These are phyloP conservation scores for Genyomyrus donnyi DNA, from an alignment of 2,113 vertebrate species.

Conservation along the genomic window DNA sequence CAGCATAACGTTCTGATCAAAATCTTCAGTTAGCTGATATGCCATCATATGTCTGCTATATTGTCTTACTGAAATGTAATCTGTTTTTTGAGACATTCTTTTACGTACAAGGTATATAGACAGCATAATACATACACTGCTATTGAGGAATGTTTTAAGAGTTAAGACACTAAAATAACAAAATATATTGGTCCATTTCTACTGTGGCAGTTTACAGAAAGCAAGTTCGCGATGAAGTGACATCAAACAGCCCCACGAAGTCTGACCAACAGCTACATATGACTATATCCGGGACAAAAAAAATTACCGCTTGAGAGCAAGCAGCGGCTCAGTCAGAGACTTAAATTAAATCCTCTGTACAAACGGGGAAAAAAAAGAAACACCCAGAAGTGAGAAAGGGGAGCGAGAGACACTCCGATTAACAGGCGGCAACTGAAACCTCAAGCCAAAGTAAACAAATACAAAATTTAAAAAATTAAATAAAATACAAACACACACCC, in stretches of 20 bases:
- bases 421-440: conserved; percentile 64
- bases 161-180: conserved; percentile 68
- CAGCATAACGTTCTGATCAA: neutral
- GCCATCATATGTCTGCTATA: conserved; percentile 24
- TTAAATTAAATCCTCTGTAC: conserved; percentile 39
- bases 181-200: conserved; percentile 66
- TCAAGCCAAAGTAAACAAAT: conserved; percentile 65
- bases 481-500: conserved; percentile 58
- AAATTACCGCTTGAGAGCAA: conserved; percentile 24
- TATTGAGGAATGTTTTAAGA: conserved; percentile 73
- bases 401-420: conserved; percentile 49
- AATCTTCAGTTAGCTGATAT: neutral
- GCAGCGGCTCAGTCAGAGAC: conserved; percentile 33
- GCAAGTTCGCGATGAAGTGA: conserved; percentile 18
- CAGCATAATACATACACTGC: conserved; percentile 62
- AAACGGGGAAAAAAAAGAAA: conserved; percentile 29
- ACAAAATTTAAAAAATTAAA: conserved; percentile 63
- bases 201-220: conserved; percentile 61
- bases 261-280: conserved; percentile 21
- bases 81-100: conserved; percentile 44
- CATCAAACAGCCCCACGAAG: conserved; percentile 17
- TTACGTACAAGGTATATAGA: conserved; percentile 58
- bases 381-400: conserved; percentile 35
- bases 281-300: conserved; percentile 17
- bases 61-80: conserved; percentile 31